Evolutionary conservation across 2,888 invertebrate genomes (phyloP), one percentile per base, ranked within the genome.

Genomic region (Drosophila conformis): DNA sequence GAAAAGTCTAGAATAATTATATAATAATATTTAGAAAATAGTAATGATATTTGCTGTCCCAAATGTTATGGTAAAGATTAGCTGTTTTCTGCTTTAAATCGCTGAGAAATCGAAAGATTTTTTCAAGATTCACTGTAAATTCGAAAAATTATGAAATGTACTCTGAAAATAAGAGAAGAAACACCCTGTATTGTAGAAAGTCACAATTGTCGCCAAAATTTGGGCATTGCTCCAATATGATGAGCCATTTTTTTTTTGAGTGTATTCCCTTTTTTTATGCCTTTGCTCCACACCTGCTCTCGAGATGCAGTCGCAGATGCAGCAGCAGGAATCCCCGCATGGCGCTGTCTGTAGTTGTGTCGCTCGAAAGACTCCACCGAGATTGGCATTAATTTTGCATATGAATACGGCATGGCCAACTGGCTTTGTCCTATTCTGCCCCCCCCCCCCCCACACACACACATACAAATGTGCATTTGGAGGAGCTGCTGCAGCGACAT

Each of bases 331-430:
- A 33, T 63, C 11, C 51, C 29, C 13, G 15, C 15, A 40, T 31
- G 48, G 40, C 25, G 61, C 59, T 38, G 49, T 21, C 62, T 54
- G 46, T 56, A 63, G 31, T 64, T 53, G 65, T 52, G 15, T 4
- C 52, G 53, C n/a, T 38, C 25, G 54, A 56, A 53, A 33, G 56
- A 67, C 49, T 53, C 57, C 15, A 38, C 46, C 25, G 53, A 49
- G 51, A 49, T 68, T 48, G 21, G 67, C 62, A 76, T 89, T 83
- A 57, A 87, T 83, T 83, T 87, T 83, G 74, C 86, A 84, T 83
- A 78, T 83, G 83, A 88, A 80, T 78, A 68, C 59, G 36, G 42
- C n/a, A 59, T 59, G 77, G 70, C 61, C 67, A 70, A 69, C 60
- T 73, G 68, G 64, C 69, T 71, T 71, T 66, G 65, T 65, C 42